Evolutionary conservation across 2,888 invertebrate genomes (phyloP).

Genomic region (Phyllotreta striolata): DNA sequence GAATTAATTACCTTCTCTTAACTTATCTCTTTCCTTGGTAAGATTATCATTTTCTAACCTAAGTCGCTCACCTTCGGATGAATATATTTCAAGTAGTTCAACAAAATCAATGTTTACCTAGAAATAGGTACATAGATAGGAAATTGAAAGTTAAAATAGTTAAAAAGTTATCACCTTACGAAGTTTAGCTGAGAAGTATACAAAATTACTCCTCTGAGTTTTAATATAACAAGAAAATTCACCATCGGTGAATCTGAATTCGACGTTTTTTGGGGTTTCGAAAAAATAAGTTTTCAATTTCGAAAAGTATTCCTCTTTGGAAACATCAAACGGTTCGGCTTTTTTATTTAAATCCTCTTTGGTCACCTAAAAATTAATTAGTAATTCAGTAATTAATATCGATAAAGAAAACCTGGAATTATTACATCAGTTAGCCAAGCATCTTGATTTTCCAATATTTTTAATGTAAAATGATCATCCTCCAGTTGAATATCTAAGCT

Average conservation of each 20-base stretch:
- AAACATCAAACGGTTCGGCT: conserved; percentile 30
- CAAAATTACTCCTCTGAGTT: conserved; percentile 37
- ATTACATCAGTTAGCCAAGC: conserved; percentile 40
- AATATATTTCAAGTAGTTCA: conserved; percentile 36
- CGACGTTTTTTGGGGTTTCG: conserved; percentile 33
- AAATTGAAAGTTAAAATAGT: not conserved
- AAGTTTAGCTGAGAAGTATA: conserved; percentile 41
- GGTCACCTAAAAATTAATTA: conserved; percentile 35
- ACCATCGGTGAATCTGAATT: conserved; percentile 37
- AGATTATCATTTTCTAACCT: conserved; percentile 19
- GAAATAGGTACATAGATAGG: conserved; percentile 21
- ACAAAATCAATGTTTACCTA: conserved; percentile 36
- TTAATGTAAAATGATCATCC: conserved; percentile 32
- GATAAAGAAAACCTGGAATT: not conserved
- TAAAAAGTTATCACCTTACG: conserved; percentile 31
- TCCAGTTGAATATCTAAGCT: conserved; percentile 36
- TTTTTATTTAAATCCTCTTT: conserved; percentile 29
- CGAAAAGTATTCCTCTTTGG: conserved; percentile 37
- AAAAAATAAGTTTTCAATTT: conserved; percentile 40
- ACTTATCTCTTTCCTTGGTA: conserved; percentile 22
- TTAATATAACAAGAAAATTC: conserved; percentile 36
- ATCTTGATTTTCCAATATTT: conserved; percentile 34
- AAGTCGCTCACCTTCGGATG: conserved; percentile 26
- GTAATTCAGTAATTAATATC: not conserved
- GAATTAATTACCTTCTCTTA: conserved; percentile 30